A percentile compares a stretch with the other conserved stretches of the same genome.
Conservation (phyloP, 2,888 invertebrate genomes). For the Ariolimax columbianus region DNA sequence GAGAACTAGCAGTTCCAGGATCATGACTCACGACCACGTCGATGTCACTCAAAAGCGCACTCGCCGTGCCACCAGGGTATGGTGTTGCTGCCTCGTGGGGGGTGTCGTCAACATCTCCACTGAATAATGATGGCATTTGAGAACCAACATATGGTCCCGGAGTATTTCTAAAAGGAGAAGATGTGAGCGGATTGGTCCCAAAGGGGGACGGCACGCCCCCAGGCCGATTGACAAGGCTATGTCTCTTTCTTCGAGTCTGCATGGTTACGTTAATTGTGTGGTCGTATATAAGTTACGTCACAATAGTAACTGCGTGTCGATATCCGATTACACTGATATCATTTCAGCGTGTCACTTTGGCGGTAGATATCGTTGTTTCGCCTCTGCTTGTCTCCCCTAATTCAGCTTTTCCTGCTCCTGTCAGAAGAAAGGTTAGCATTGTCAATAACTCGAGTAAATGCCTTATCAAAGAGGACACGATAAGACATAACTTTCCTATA, state of each 20-base stretch:
- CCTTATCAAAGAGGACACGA: neutral
- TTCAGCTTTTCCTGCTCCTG: neutral
- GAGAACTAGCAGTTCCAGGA: conserved; percentile 33
- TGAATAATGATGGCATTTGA: neutral
- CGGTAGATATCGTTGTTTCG: neutral
- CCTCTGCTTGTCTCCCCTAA: neutral
- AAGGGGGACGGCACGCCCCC: conserved; percentile 41
- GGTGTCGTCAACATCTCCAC: neutral
- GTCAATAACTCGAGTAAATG: neutral
- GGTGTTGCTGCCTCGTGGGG: neutral
- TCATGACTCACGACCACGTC: conserved; percentile 37
- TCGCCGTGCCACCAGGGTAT: neutral
- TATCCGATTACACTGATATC: neutral
- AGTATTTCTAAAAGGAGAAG: conserved; percentile 31
- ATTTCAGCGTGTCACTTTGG: neutral
- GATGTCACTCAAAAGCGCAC: conserved; percentile 31
- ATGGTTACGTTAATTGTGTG: neutral
- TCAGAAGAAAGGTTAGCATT: neutral
- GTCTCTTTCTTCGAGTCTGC: conserved; percentile 44
- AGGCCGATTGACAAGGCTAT: conserved; percentile 38
- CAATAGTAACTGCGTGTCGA: neutral
- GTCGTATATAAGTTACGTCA: neutral
- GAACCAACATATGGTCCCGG: conserved; percentile 26
- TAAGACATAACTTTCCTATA: neutral
- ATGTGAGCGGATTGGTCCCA: conserved; percentile 15